Evolutionary conservation across 2,888 invertebrate species (phyloP).

Genomic region (Zygogramma bicolorata): DNA sequence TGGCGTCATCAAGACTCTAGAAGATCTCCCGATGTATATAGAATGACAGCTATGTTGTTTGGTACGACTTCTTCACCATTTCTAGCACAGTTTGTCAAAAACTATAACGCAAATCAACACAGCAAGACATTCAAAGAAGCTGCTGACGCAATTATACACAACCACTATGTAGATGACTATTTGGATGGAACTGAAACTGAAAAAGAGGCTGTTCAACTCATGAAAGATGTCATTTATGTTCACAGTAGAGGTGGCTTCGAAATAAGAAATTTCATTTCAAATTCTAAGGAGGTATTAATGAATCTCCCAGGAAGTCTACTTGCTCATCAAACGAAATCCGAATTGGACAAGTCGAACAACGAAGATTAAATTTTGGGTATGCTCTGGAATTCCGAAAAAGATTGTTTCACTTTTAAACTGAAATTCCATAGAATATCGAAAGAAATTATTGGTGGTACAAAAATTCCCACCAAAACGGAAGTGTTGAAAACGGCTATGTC

Average conservation of each 20-base stretch:
- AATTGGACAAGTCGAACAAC: neutral
- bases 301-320: neutral
- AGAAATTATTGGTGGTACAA: neutral
- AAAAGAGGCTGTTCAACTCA: neutral
- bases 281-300: too few relatives aligned
- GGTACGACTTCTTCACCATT: neutral
- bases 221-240: neutral
- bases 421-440: neutral
- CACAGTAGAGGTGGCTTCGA: neutral
- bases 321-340: neutral
- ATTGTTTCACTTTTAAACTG: neutral
- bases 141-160: neutral
- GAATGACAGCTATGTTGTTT: neutral
- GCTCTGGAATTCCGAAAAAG: neutral
- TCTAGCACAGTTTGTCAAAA: neutral
- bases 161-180: too few relatives aligned
- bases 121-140: neutral
- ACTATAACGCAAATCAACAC: neutral
- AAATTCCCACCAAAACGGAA: too few relatives aligned
- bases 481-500: too few relatives aligned
- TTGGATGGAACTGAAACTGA: too few relatives aligned
- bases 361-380: neutral
- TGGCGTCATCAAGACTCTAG: neutral
- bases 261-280: neutral
- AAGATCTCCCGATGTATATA: neutral